Evolutionary conservation across 2,113 vertebrate genomes (phyloP), one percentile per base, ranked within the genome.

Genomic region (Ammospiza nelsoni): DNA sequence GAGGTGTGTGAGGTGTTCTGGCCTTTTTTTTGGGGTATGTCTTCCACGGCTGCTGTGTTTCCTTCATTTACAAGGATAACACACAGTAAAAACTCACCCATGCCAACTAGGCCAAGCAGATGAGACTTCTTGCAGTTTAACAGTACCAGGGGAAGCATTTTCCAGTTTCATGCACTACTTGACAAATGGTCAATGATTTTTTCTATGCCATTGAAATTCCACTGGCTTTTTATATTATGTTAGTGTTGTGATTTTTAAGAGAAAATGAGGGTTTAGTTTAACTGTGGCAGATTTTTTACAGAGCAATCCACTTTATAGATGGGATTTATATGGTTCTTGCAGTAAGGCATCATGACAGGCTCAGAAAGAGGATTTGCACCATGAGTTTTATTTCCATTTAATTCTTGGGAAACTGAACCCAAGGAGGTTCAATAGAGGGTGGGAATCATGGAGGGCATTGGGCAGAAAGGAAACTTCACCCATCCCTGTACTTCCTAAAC

Each of bases 1-100:
- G 18, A 78, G 22, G 37, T 12, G 55, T 43, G 41, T 43, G 41
- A 43, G 41, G 13, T 74, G 84, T 74, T 37, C 79, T 11, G 2
- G 33, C 12, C n/a, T 22, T 69, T 83, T 83, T 84, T 52, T 4
- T 0, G 20, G n/a, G 29, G 8, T 68, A 35, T 0, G 0, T n/a
- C 48, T 89, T 75, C 76, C 39, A 67, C 16, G 59, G 43, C 71
- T 5, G 0, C 0, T 1, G 2, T 1, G 3, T 66, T 81, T 57
- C 43, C 41, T 73, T 81, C 55, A 15, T 58, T 84, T 51, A 24
- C 37, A 73, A 78, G 35, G 39, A 41, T 27, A 81, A 59, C 87
- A 87, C 7, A 4, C 41, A 39, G 20, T 52, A 58, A 79, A 89
- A 91, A 37, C 33, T 82, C 54, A 87, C 12, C 12, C 31, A 28